A percentile compares a stretch with the other conserved stretches of the same genome.
These are phyloP conservation scores for Lophura nycthemera DNA, from an alignment of 2,113 vertebrate species.

Conservation along the genomic window DNA sequence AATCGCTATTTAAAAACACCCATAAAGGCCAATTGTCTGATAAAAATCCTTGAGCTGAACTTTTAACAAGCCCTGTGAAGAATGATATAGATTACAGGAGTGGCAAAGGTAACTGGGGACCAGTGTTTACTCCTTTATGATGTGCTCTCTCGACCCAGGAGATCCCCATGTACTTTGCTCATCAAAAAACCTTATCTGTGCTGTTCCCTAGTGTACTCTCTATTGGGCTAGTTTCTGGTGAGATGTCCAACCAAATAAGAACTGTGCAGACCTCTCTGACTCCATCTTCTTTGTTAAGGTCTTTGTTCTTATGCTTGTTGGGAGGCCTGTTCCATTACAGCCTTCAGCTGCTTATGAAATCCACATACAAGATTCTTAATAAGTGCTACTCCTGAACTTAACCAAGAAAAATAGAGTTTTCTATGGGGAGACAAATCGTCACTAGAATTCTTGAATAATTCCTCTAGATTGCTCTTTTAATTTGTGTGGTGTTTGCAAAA, in stretches of 20 bases:
- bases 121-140: not conserved
- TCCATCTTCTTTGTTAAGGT: not conserved
- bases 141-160: not conserved
- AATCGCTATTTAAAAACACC: not conserved
- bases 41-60: not conserved
- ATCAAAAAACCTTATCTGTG: not conserved
- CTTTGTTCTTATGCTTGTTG: not conserved
- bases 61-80: fast-evolving
- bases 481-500: not conserved
- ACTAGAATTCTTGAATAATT: not conserved
- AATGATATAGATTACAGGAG: not conserved
- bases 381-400: not conserved
- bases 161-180: not conserved
- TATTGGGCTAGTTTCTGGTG: not conserved
- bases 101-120: not conserved
- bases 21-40: fast-evolving
- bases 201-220: not conserved
- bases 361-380: not conserved
- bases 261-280: not conserved
- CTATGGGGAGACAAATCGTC: not conserved
- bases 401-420: not conserved
- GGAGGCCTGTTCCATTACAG: not conserved
- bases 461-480: not conserved
- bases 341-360: not conserved
- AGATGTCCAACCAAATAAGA: not conserved